Evolutionary conservation across 2,797 vertebrate genomes (phyloP).

Genomic region (Hapalemur alaotrensis): DNA sequence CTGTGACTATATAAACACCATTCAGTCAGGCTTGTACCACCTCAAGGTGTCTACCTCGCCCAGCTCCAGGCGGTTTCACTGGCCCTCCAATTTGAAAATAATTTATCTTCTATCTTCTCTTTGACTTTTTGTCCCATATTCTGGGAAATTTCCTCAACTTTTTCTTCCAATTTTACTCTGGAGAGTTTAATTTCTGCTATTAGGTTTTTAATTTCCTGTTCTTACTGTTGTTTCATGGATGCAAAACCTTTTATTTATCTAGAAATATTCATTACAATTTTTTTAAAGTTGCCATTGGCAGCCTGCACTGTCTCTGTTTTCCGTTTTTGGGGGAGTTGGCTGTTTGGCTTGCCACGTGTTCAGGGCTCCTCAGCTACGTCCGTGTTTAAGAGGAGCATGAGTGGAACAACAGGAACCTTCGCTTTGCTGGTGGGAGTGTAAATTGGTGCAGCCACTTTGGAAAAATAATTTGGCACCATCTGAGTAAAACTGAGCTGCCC

Average conservation of each 20-base stretch:
- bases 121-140: not conserved
- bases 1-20: not conserved
- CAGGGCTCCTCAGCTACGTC: not conserved
- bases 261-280: not conserved
- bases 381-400: not conserved
- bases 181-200: not conserved
- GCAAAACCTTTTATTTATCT: not conserved
- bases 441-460: not conserved
- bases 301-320: not conserved
- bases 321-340: not conserved
- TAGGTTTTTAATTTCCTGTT: not conserved
- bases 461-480: not conserved
- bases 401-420: not conserved
- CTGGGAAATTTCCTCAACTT: not conserved
- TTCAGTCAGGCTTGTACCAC: not conserved
- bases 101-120: not conserved
- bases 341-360: not conserved
- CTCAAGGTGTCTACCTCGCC: rapidly evolving
- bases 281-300: not conserved
- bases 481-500: not conserved
- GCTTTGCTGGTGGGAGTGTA: not conserved
- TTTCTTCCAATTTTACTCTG: not conserved
- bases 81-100: not conserved
- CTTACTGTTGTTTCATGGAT: not conserved
- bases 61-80: rapidly evolving